Percentiles rank a stretch among this genome's conserved stretches.
Conservation (phyloP, 2,888 invertebrate species). For the Macrosoma leucophasiata region DNA sequence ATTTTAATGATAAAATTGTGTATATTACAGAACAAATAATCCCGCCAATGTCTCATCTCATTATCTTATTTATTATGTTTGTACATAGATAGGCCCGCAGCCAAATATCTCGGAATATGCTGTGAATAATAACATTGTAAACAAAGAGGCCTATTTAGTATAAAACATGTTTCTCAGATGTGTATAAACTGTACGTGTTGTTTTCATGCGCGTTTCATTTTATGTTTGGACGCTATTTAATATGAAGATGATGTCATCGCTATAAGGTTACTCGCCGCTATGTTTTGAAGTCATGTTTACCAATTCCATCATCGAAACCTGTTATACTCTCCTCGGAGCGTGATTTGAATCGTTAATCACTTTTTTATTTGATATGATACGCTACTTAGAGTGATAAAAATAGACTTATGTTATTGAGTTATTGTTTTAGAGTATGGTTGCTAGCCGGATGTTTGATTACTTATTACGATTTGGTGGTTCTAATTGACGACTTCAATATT, state of each 20-base stretch:
- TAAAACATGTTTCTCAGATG: conserved; percentile 31
- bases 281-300: conserved; percentile 33
- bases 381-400: no score
- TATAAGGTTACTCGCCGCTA: conserved; percentile 23
- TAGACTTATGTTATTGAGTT: no score
- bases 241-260: conserved; percentile 31
- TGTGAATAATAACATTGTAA: conserved; percentile 24
- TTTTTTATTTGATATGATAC: conserved; percentile 29
- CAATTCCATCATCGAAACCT: conserved; percentile 34
- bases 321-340: no score
- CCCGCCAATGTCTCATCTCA: no score
- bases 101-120: no score
- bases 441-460: conserved; percentile 27
- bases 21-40: no score
- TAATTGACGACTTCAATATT: no score
- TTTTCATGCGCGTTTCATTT: conserved; percentile 25
- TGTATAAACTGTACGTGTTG: conserved; percentile 19
- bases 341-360: conserved; percentile 31
- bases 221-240: conserved; percentile 23
- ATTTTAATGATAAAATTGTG: no score
- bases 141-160: conserved; percentile 31
- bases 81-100: no score
- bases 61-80: no score
- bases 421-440: no score
- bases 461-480: no score